A percentile compares a stretch with the other conserved stretches of the same genome.
phyloP scores from a whole-genome alignment of 2,113 vertebrate genomes.

The Corydoras sp. region DNA sequence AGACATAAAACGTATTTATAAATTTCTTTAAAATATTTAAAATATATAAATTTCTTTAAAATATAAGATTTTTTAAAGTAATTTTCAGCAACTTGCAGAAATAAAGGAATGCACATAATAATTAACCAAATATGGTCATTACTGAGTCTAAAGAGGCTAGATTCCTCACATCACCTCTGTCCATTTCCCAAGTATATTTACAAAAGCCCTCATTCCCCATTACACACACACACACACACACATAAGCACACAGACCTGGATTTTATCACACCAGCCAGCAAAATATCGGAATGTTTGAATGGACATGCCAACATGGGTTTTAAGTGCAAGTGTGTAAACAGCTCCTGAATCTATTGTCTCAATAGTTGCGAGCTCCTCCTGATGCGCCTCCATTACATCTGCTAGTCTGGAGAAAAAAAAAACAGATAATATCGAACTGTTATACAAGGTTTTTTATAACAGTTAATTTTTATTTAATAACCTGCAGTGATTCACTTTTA shows the following conservation, averaged over 20 bases:
- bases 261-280: conserved; percentile 78
- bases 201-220: neutral
- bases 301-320: conserved; percentile 77
- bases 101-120: too few relatives aligned
- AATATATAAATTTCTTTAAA: too few relatives aligned
- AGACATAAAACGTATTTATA: too few relatives aligned
- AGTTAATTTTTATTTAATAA: too few relatives aligned
- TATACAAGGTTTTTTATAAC: too few relatives aligned
- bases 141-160: too few relatives aligned
- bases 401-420: conserved; percentile 57
- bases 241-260: conserved; percentile 58
- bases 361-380: conserved; percentile 75
- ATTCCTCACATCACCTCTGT: too few relatives aligned
- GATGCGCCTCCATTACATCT: conserved; percentile 73
- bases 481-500: too few relatives aligned
- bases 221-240: conserved; percentile 9
- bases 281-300: conserved; percentile 77
- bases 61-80: too few relatives aligned
- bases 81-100: too few relatives aligned
- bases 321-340: conserved; percentile 74
- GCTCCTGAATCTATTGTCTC: conserved; percentile 73
- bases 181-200: neutral
- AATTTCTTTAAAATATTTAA: too few relatives aligned
- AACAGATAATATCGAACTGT: neutral
- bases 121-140: too few relatives aligned